Base-by-base conservation (phyloP, 2,888 invertebrate genomes). In the Drosophila greeni region DNA sequence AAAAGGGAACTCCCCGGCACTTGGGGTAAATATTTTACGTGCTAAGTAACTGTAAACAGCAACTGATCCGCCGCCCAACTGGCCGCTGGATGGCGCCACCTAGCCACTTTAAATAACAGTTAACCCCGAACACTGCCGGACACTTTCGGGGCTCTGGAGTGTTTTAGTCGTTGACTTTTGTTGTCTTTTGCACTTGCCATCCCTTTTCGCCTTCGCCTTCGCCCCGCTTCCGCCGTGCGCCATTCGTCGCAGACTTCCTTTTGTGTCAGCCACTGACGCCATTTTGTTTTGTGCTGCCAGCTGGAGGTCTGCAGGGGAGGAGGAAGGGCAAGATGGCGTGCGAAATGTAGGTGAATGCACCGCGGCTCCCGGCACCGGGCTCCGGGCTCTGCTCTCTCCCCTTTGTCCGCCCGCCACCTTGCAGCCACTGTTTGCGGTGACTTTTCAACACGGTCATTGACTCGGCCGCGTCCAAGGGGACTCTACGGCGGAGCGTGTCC, bases 341-440 rank as follows among this genome's bases (percentile, higher is more conserved):
- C 65, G 60, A 66, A 83, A 81, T 81, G 76, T 82, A 76, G 81
- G 81, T 82, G 84, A 84, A 84, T 84, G 81, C 80, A 79, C 73
- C 74, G 67, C 69, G 66, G 29, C 18, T 45, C 42, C 14, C 23
- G 40, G 40, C 40, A 5, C 9, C 11, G 11, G 42, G 9, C 40
- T n/a, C 40, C 23, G 40, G 23, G 23, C 23, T n/a, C 42, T 51
- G 33, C 42, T 34, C 33, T 43, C 29, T 34, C 26, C 36, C 51
- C 62, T 73, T 65, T 64, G 55, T 62, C 49, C 55, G 67, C 56
- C 74, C 57, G 69, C 62, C 73, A 33, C 29, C 45, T 47, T 31
- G 45, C 45, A 31, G 73, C 67, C 65, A 67, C 80, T 73, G 70
- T 75, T 66, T 66, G 82, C 60, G 67, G 77, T 73, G 69, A 76